Evolutionary conservation across 2,113 vertebrate genomes (phyloP), one percentile per base, ranked within the genome.

Genomic region (Oplegnathus fasciatus): DNA sequence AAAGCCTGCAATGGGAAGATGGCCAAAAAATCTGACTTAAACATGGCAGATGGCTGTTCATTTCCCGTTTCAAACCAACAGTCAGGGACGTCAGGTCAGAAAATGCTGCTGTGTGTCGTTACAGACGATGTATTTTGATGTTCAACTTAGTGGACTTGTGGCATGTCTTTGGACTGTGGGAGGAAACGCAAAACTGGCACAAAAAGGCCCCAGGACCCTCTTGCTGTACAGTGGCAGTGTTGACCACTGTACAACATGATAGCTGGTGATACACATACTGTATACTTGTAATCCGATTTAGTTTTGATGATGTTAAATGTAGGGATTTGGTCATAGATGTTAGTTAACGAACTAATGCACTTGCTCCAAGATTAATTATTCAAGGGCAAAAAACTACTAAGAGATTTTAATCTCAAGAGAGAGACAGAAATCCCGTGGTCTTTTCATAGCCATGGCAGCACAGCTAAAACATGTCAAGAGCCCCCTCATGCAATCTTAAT

Each of bases 401-500:
- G 62, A 71, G 64, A 80, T 57, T 62, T 79, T 5, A 61, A 46
- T 78, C 44, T 76, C 17, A 30, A 62, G 32, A 80, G 64, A 82
- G 18, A 68, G 26, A 62, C 22, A 8, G 48, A 37, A 37, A 54
- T 80, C 28, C 13, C 34, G 24, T 9, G 11, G 30, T 78, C 40
- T 78, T 5, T 30, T 76, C 24, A 37, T 15, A 26, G 75, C 44
- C 26, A 9, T 32, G 46, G 64, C 10, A 24, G 30, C 74, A 20
- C 22, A 64, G 44, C 58, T 46, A 9, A 5, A 64, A 75, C 55
- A 48, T 58, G 86, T 75, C 72, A 66, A 28, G 30, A 71, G 34
- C 40, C 57, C 37, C 67, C 24, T 55, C 71, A n/a, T 81, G 65
- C 42, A 50, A 54, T 84, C 80, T 34, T 90, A 87, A 91, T 86